phyloP scores from a whole-genome alignment of 2,113 vertebrate species.

The Halcyon malimbica region DNA sequence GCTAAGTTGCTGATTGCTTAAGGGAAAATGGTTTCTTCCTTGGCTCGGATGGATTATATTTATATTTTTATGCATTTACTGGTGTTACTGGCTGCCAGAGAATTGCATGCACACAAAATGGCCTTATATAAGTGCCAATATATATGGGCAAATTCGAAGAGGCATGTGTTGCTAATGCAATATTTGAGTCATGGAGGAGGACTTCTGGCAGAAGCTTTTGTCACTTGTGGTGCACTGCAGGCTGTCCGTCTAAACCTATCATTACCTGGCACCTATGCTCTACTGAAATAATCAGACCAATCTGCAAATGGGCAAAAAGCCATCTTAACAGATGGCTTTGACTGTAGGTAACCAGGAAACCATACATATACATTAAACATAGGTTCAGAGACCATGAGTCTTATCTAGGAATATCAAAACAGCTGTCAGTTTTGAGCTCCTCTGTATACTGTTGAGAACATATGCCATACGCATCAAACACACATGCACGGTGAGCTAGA shows the following conservation, averaged over 20 bases:
- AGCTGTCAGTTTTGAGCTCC: conserved; percentile 19
- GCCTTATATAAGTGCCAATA: not conserved
- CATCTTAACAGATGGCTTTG: conserved; percentile 65
- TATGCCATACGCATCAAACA: not conserved
- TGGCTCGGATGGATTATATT: not conserved
- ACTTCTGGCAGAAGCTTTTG: conserved; percentile 42
- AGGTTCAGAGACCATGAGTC: not conserved
- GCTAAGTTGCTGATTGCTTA: not conserved
- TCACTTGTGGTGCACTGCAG: conserved; percentile 22
- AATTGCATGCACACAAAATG: not conserved
- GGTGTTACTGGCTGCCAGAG: not conserved
- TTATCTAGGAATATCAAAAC: conserved; percentile 37
- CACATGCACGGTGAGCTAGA: not conserved
- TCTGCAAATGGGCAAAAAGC: conserved; percentile 59
- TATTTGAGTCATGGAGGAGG: not conserved
- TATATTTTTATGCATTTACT: conserved; percentile 12
- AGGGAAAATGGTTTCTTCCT: not conserved
- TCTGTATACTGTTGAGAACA: not conserved
- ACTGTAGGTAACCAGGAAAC: conserved; percentile 48
- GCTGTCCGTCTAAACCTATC: conserved; percentile 63
- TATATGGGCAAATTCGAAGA: conserved; percentile 27
- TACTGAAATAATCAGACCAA: conserved; percentile 55
- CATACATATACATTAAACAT: conserved; percentile 43
- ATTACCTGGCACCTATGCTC: conserved; percentile 62
- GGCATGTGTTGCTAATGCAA: not conserved